Evolutionary conservation across 2,797 vertebrate species (phyloP).

Genomic region (Gambelia wislizenii): DNA sequence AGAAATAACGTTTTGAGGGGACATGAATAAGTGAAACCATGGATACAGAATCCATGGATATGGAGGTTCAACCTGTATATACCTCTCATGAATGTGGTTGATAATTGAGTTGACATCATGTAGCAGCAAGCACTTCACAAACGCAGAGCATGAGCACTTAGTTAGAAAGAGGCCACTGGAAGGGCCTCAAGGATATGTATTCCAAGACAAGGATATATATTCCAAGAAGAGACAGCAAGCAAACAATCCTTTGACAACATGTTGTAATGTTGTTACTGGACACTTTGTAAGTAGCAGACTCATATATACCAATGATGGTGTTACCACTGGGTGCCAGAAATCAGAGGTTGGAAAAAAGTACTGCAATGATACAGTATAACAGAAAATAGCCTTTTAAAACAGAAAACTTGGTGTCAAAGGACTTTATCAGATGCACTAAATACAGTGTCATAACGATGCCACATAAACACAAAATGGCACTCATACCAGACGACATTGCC

Average conservation of each 20-base stretch:
- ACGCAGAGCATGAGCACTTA: background rate
- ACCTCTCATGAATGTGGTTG: background rate
- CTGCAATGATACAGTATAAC: constrained; percentile 82
- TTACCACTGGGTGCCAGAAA: constrained; percentile 93
- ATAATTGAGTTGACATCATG: background rate
- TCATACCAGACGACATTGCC: no score
- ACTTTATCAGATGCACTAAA: no score
- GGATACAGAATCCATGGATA: no score
- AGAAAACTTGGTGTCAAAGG: no score
- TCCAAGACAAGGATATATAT: constrained; percentile 89
- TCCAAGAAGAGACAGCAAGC: constrained; percentile 91
- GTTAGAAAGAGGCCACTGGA: background rate
- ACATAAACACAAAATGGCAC: no score
- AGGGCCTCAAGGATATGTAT: background rate
- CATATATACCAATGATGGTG: constrained; percentile 90
- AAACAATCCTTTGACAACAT: constrained; percentile 86
- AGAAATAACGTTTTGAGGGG: no score
- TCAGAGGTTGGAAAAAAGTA: constrained; percentile 95
- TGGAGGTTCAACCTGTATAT: no score
- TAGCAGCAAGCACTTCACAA: background rate
- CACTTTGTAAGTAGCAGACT: constrained; percentile 94
- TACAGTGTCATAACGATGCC: no score
- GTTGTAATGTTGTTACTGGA: constrained; percentile 75
- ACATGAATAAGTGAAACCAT: no score
- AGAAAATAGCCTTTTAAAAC: no score